Evolutionary conservation across 2,113 vertebrate genomes (phyloP).

Genomic region (Limnothrissa miodon): DNA sequence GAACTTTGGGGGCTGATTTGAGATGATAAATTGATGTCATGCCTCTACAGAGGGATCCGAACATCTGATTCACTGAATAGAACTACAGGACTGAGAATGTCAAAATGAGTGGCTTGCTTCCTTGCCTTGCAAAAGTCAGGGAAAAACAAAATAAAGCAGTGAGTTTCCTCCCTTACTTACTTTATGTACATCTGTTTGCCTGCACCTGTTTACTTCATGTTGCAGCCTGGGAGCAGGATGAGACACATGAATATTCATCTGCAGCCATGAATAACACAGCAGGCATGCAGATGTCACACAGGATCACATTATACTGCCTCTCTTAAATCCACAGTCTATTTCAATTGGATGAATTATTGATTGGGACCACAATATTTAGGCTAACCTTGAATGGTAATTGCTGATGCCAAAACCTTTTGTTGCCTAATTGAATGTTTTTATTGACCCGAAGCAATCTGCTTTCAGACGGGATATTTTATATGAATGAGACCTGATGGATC

Average conservation of each 20-base stretch:
- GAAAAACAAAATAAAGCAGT: neutral
- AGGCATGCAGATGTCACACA: neutral
- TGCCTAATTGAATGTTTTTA: neutral
- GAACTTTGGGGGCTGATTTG: neutral
- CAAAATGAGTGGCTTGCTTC: neutral
- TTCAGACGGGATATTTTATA: neutral
- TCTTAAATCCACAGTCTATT: neutral
- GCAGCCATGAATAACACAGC: neutral
- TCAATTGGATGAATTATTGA: neutral
- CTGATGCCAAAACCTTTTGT: neutral
- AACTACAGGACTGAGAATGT: neutral
- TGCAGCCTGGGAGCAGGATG: neutral
- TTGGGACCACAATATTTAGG: neutral
- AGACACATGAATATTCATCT: neutral
- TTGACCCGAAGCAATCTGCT: neutral
- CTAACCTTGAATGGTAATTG: neutral
- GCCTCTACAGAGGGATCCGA: neutral
- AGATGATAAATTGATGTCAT: neutral
- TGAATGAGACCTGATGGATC: neutral
- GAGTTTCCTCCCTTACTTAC: neutral
- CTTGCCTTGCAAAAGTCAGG: no score
- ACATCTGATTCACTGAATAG: neutral
- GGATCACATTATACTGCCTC: neutral
- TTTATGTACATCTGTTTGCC: neutral
- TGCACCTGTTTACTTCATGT: neutral